phyloP scores from a whole-genome alignment of 1,140 invertebrate species.

The Nasonia vitripennis region DNA sequence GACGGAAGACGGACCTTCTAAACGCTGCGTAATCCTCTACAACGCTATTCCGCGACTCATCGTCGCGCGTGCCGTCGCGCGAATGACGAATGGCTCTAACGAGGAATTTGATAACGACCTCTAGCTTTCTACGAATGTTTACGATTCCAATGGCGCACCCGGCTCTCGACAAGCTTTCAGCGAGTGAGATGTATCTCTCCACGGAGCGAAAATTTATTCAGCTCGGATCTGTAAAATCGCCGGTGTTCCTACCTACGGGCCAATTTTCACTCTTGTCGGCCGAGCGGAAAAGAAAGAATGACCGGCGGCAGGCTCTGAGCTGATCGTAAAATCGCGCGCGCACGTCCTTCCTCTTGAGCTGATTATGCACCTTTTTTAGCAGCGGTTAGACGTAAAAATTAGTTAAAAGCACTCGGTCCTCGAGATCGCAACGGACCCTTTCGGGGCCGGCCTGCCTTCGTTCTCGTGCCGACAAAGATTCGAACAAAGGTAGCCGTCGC shows the following conservation, averaged over 20 bases:
- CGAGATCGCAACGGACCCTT: conserved; percentile 44
- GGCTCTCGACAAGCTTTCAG: too few relatives aligned
- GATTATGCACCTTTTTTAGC: conserved; percentile 23
- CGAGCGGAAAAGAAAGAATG: conserved; percentile 36
- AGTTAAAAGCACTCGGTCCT: conserved; percentile 42
- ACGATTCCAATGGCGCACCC: not conserved
- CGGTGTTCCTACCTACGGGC: conserved; percentile 15
- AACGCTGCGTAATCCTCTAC: conserved; percentile 39
- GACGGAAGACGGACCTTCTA: conserved; percentile 41
- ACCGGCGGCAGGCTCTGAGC: conserved; percentile 23
- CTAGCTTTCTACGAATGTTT: not conserved
- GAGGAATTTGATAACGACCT: conserved; percentile 1
- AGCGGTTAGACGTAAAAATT: conserved; percentile 51
- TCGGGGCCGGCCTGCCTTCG: conserved; percentile 28
- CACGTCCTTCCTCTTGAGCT: conserved; percentile 38
- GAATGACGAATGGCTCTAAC: not conserved
- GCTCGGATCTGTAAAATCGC: conserved; percentile 3
- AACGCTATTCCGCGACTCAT: conserved; percentile 12
- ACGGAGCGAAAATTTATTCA: not conserved
- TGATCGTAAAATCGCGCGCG: conserved; percentile 42
- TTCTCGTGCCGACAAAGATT: conserved; percentile 66
- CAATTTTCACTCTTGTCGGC: conserved; percentile 45
- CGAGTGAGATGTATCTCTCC: not conserved
- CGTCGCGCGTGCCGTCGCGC: not conserved
- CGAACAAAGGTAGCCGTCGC: conserved; percentile 62